Evolutionary conservation across 2,888 invertebrate genomes (phyloP), one percentile per base, ranked within the genome.

Genomic region (Mesoligia furuncula): DNA sequence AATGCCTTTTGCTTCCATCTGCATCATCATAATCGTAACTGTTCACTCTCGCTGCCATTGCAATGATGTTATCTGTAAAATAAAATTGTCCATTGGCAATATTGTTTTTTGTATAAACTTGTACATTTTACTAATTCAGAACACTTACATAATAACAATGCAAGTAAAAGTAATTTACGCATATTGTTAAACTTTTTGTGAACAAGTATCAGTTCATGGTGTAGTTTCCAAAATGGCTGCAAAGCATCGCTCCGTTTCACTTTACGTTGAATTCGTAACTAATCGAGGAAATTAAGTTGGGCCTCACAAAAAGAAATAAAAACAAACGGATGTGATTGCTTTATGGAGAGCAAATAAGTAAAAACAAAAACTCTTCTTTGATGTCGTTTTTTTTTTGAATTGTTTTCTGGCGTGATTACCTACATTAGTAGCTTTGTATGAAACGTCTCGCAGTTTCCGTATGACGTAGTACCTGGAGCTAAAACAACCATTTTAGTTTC

Each of bases 141-240:
- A 61, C 20, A 94, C 95, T 95, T 92, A 96, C 96, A 96, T 59
- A 96, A 92, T 73, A 96, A 89, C 79, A 96, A 91, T 13, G 95
- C 95, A 83, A 96, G 90, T 81, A 95, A 84, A 81, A 96, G 91
- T 86, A 95, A 89, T 90, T 91, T 94, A 72, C 95, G 93, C 96
- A 96, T 96, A 71, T 85, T 87, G 69, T 74, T 73, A 66, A 76
- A 51, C 61, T 84, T 80, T 89, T 91, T 91, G 87, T 85, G 85
- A 75, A 70, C 75, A 45, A 65, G 68, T 84, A 71, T 85, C 79
- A 85, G 73, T 86, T 77, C 89, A 89, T 86, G 59, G 66, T 85
- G 42, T 31, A 61, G 57, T 84, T 79, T 75, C 68, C 83, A 86
- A 90, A 91, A 90, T 89, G 88, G 89, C 86, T 85, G 85, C 86